Evolutionary conservation across 2,797 vertebrate species (phyloP).

Genomic region (Buceros bicornis): DNA sequence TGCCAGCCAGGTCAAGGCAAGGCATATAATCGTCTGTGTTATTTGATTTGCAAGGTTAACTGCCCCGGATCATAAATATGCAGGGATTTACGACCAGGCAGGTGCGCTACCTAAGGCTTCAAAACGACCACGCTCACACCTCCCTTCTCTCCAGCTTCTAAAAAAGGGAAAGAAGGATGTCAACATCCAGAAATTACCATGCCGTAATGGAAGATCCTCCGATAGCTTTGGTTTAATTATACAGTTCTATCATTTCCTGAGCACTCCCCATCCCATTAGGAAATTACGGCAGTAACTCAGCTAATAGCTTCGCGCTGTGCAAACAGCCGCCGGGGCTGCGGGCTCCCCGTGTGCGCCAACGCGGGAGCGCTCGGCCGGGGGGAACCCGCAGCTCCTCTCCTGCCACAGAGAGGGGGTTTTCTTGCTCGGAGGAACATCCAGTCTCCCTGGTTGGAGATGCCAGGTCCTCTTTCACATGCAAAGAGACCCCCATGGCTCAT

Average conservation of each 20-base stretch:
- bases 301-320: slow-evolving; percentile 37
- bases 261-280: slow-evolving; percentile 61
- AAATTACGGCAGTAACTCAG: slow-evolving; percentile 76
- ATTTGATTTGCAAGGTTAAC: slow-evolving; percentile 72
- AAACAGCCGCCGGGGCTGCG: slow-evolving; percentile 53
- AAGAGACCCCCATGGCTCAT: background rate
- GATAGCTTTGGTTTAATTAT: slow-evolving; percentile 76
- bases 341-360: background rate
- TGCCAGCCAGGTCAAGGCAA: slow-evolving; percentile 52
- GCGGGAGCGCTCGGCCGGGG: fast-evolving
- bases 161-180: background rate
- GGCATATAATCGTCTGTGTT: slow-evolving; percentile 55
- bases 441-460: background rate
- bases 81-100: slow-evolving; percentile 60
- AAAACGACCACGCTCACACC: background rate
- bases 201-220: slow-evolving; percentile 68
- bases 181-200: slow-evolving; percentile 14
- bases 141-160: background rate
- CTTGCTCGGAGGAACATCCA: background rate
- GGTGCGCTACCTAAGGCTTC: slow-evolving; percentile 4
- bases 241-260: slow-evolving; percentile 73
- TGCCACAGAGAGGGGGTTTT: background rate
- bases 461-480: background rate
- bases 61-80: slow-evolving; percentile 63
- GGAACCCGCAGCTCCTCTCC: background rate